Base-by-base conservation (phyloP, 2,888 invertebrate genomes). In the Sepiola atlantica region DNA sequence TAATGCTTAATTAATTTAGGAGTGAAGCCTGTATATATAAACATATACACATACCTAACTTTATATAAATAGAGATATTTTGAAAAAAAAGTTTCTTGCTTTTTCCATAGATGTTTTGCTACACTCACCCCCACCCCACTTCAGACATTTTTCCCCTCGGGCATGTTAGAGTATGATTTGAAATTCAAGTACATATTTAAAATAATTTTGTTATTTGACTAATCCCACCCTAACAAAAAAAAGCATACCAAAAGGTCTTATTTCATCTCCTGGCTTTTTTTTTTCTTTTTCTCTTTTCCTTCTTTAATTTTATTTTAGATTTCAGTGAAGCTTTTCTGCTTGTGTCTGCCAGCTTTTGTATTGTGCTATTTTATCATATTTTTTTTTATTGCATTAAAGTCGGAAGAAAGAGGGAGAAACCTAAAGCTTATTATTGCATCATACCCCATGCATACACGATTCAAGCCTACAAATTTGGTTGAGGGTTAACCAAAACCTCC, bases 111-210 rank as follows among this genome's bases (percentile, higher is more conserved):
- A 77, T n/a, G n/a, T 77, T n/a, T 77, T 77, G 77, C 77, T 77
- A 16, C 32, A n/a, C n/a, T 14, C 32, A n/a, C 16, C 32, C 32
- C 77, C 77, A 45, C 45, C 45, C 45, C 45, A 45, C 45, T 45
- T 77, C 77, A 77, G 18, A 77, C 77, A n/a, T 77, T 77, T 77
- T 77, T 8, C 45, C 45, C 32, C 32, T 77, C n/a, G 77, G 77
- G 77, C 77, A 77, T 77, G 77, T 77, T 77, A 77, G 77, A 77
- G n/a, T 77, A 77, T 77, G n/a, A 77, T n/a, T 77, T 77, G 32
- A 77, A n/a, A 77, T 77, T 77, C 77, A 77, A 77, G 77, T 77
- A 32, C n/a, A 77, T 32, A 77, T 77, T 77, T 77, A 77, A 77
- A 77, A 77, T 77, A 77, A 77, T n/a, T 32, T n/a, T 77, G n/a